Evolutionary conservation across 2,797 vertebrate genomes (phyloP), one percentile per base, ranked within the genome.

Genomic region (Neosalanx taihuensis): DNA sequence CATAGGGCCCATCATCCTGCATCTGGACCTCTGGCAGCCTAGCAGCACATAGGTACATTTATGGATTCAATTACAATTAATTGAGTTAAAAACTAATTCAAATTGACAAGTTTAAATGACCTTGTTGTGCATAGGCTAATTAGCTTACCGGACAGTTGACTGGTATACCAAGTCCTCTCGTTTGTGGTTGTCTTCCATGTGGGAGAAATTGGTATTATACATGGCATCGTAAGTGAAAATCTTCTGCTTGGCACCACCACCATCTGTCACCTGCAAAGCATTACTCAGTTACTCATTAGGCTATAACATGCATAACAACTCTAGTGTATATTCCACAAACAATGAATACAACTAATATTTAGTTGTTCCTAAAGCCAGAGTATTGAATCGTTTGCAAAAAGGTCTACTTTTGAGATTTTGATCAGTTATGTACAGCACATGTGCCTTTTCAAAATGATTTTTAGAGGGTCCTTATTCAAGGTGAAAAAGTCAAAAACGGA

Each of bases 191-290:
- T 94, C 95, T 84, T 97, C 95, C 93, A 95, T 92, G 84, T 97
- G 93, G 0, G 95, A 96, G 83, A 92, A 95, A 81, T 94, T 97
- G 78, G 92, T 95, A 85, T 96, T 97, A 84, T 95, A 96, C 94
- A 97, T 95, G 84, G 96, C 95, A 15, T 98, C 95, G 0, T 97
- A 97, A 18, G 96, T 98, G 80, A 97, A 98, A 77, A 98, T 94
- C 87, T 97, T 98, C 89, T 97, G 96, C 74, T 95, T 97, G 81
- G 93, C 93, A 69, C 92, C 92, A 20, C 95, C 95, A 0, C 94
- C 95, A 0, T 96, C 95, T 0, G 84, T 94, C 70, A 96, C 94
- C 96, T 97, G 37, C 10, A 41, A 41, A 41, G 37, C 37, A 41
- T 41, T 41, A 41, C 37, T 41, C 37, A 41, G 10, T 41, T 41